Base-by-base conservation (phyloP, 2,888 invertebrate genomes). In the Lomographa bimaculata region DNA sequence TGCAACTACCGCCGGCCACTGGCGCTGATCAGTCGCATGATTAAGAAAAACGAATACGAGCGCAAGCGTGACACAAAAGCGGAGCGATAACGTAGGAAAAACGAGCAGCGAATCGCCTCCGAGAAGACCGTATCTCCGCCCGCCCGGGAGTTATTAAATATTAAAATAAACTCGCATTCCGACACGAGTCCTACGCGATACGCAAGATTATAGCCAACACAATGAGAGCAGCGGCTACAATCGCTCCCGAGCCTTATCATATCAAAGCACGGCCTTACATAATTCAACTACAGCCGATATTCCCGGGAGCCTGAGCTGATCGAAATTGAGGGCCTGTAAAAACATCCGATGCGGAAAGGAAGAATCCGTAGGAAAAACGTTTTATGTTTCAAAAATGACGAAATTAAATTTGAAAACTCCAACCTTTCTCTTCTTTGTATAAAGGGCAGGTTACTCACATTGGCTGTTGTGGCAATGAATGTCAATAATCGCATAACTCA, bases 131-230 rank as follows among this genome's bases (percentile, higher is more conserved):
- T 85, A 86, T 84, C 85, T 78, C 36, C 66, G 71, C 68, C 71
- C 75, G 80, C 77, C 78, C 71, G 76, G 76, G 79, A 82, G 80
- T 87, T 87, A 87, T 89, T 87, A 89, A 89, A 89, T 87, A 87
- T 89, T 86, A 89, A 87, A 87, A 87, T 86, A 86, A 85, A 82
- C 85, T 82, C 72, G 84, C 85, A 86, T 86, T 83, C 85, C 84
- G 72, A 78, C 82, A 81, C 84, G 82, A 84, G 81, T 83, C 76
- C 75, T 75, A 71, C 74, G 81, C 80, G 86, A 87, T 87, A 84
- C 78, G 74, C 75, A 75, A 84, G 85, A 87, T 85, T 84, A 79
- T 73, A 60, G 68, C 70, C 70, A 80, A 76, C 83, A 89, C 86
- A 89, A 89, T 87, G 81, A 86, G 79, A 80, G 73, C 77, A 74